Base-by-base conservation (phyloP, 2,797 vertebrate species). In the Notoglanidium macrostoma region DNA sequence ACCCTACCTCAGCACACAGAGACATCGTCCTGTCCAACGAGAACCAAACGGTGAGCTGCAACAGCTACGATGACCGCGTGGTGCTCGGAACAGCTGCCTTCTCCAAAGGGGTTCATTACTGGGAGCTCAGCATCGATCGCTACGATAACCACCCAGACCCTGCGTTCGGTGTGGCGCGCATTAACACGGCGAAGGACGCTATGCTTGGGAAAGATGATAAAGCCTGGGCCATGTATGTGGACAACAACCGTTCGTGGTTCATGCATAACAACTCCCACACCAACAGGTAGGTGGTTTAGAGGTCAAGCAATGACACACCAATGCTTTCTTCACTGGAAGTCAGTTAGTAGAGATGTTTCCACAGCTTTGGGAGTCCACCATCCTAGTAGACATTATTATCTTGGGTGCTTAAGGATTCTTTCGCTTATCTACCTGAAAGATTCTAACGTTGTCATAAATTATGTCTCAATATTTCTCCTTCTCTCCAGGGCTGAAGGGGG, bases 131-230 rank as follows among this genome's bases (percentile, higher is more conserved):
- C 0, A 95, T 99, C 74, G 98, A 99, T 86, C 97, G 98, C 49
- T 99, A 99, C 0, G 98, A 99, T 94, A 99, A 98, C 96, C 98
- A 99, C 86, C 98, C 98, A 0, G 98, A 99, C 91, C 98, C 98
- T 0, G 98, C 98, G 15, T 99, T 99, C 0, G 98, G 98, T 10
- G 95, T 99, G 86, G 98, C 98, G 46, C 95, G 98, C 92, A 98
- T 98, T 91, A 98, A 98, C 2, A 97, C 97, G 0, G 94, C 96
- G 92, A 99, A 97, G 88, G 98, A 99, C 93, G 97, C 97, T 96
- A 98, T 99, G 97, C 92, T 98, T 74, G 97, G 98, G 79, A 98
- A 98, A 90, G 98, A 99, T 0, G 97, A 98, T 93, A 95, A 97
- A 90, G 97, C 97, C 0, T 99, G 98, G 98, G 98, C 98, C 91